A percentile compares a stretch with the other conserved stretches of the same genome.
phyloP scores from a whole-genome alignment of 2,797 vertebrate genomes.

The Pseudochirops corinnae region DNA sequence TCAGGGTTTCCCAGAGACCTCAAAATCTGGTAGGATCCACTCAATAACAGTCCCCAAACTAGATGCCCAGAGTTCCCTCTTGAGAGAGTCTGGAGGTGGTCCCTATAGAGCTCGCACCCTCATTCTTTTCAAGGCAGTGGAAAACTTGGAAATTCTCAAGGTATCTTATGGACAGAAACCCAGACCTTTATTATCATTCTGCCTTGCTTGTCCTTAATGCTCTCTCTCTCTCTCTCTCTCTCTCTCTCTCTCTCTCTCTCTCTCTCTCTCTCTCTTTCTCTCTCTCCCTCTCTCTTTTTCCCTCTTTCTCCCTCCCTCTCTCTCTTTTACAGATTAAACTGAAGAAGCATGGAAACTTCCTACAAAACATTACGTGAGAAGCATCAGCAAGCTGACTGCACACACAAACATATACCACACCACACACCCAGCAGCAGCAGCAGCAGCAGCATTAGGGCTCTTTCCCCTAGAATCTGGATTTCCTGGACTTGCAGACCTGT shows the following conservation, averaged over 20 bases:
- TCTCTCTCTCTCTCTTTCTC: slow-evolving; percentile 24
- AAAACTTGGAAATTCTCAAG: slow-evolving; percentile 68
- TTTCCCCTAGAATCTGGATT: slow-evolving; percentile 58
- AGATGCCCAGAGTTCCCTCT: slow-evolving; percentile 48
- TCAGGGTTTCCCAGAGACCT: slow-evolving; percentile 67
- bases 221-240: slow-evolving; percentile 28
- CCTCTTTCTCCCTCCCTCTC: background rate
- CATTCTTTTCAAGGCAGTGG: slow-evolving; percentile 60
- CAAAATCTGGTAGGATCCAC: slow-evolving; percentile 44
- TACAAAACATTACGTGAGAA: slow-evolving; percentile 71
- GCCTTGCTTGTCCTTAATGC: slow-evolving; percentile 26
- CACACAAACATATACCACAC: slow-evolving; percentile 39
- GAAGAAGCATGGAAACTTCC: slow-evolving; percentile 80
- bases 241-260: slow-evolving; percentile 30
- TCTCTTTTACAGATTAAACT: slow-evolving; percentile 22
- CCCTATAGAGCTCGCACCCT: slow-evolving; percentile 56
- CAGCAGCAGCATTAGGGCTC: slow-evolving; percentile 22
- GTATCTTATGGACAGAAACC: slow-evolving; percentile 53
- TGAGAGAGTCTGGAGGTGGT: slow-evolving; percentile 31
- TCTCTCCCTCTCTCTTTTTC: slow-evolving; percentile 1
- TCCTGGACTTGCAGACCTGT: slow-evolving; percentile 41
- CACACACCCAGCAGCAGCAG: background rate
- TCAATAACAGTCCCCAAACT: slow-evolving; percentile 8
- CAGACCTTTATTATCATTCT: slow-evolving; percentile 35
- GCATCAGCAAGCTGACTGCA: slow-evolving; percentile 57